Conservation (phyloP, 2,797 vertebrate genomes). For the Threskiornis aethiopicus region DNA sequence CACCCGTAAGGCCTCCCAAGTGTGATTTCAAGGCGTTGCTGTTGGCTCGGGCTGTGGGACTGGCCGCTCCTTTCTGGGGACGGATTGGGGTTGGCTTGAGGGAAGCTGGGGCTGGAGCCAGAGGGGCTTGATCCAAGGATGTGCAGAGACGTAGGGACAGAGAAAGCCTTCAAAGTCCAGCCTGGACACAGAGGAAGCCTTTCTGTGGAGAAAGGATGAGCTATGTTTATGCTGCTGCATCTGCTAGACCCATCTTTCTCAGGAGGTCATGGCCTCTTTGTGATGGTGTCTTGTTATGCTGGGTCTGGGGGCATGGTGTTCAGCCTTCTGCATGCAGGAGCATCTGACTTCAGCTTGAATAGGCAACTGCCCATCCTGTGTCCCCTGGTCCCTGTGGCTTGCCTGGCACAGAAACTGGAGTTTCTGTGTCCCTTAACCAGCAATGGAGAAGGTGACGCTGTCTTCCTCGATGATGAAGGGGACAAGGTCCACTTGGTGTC, state of each 20-base stretch:
- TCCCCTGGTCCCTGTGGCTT: not conserved
- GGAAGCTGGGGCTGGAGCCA: not conserved
- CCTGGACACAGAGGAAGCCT: not conserved
- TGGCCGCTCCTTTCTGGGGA: not conserved
- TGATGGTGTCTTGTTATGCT: not conserved
- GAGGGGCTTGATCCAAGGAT: not conserved
- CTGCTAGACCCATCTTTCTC: not conserved
- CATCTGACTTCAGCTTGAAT: not conserved
- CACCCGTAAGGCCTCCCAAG: not conserved
- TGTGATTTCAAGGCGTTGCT: not conserved
- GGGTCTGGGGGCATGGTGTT: not conserved
- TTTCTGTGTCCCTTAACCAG: not conserved
- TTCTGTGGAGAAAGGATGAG: not conserved
- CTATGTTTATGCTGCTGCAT: not conserved
- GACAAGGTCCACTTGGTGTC: not conserved
- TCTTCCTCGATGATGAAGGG: not conserved
- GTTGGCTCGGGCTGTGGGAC: not conserved
- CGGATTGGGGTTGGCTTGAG: not conserved
- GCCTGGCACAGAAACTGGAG: not conserved
- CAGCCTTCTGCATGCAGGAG: not conserved
- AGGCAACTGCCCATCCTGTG: not conserved
- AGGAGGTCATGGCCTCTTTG: not conserved
- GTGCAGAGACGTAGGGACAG: not conserved
- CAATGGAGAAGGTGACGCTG: not conserved
- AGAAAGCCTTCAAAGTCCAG: not conserved